Conservation (phyloP, 2,797 vertebrate genomes). For the Hemibagrus guttatus region DNA sequence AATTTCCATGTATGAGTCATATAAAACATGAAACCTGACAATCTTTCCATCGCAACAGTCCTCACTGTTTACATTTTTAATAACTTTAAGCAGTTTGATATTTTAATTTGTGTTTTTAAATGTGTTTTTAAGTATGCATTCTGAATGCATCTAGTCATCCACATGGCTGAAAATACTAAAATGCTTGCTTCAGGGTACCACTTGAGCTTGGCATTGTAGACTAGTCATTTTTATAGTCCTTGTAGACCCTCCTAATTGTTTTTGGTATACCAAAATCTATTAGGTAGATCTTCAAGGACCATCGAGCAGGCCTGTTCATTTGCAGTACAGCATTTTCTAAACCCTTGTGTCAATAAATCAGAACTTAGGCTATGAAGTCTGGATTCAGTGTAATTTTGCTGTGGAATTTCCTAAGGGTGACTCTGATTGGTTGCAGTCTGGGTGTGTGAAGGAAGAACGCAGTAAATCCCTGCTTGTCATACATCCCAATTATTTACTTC, state of each 20-base stretch:
- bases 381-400: conserved; percentile 15
- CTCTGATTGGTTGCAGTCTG: conserved; percentile 25
- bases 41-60: neutral
- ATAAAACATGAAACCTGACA: neutral
- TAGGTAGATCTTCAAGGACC: neutral
- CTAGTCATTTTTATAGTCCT: neutral
- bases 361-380: conserved; percentile 7
- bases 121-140: no score
- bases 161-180: neutral
- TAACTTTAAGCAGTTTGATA: neutral
- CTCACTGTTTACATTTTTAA: neutral
- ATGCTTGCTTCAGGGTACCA: neutral
- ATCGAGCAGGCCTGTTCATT: neutral
- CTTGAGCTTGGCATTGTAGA: neutral
- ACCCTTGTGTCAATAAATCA: conserved; percentile 34
- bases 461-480: conserved; percentile 34
- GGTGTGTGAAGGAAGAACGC: conserved; percentile 23
- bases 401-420: conserved; percentile 1
- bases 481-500: conserved; percentile 26
- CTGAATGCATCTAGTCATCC: neutral
- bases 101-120: neutral
- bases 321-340: conserved; percentile 7
- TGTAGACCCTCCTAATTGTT: neutral
- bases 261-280: conserved; percentile 13
- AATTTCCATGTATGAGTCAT: neutral